phyloP scores from a whole-genome alignment of 37 sponge, comb jelly and placozoan genomes.

The Trichoplax adhaerens region DNA sequence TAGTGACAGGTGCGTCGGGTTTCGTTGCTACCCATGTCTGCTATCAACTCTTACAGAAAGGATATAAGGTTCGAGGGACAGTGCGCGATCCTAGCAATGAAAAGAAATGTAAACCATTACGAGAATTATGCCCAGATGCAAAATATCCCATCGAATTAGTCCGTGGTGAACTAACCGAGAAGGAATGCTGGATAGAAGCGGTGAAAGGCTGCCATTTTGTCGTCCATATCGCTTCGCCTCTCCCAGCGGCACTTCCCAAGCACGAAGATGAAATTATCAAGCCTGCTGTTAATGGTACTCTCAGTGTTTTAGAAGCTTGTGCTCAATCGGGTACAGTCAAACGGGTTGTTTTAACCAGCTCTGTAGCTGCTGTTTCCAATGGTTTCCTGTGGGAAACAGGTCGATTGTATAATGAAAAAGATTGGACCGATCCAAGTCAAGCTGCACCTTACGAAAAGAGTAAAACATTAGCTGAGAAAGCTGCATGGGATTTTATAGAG shows the following conservation, averaged over 20 bases:
- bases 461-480: slow-evolving; percentile 59
- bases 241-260: slow-evolving; percentile 14
- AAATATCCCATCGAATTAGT: slow-evolving; percentile 53
- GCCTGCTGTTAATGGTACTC: slow-evolving; percentile 62
- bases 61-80: slow-evolving; percentile 57
- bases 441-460: slow-evolving; percentile 51
- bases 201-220: slow-evolving; percentile 65
- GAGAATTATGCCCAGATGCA: slow-evolving; percentile 38
- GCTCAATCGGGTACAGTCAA: slow-evolving; percentile 50
- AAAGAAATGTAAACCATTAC: slow-evolving; percentile 26
- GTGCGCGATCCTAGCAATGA: slow-evolving; percentile 47
- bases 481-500: slow-evolving; percentile 67
- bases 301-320: slow-evolving; percentile 67
- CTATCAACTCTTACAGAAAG: slow-evolving; percentile 38
- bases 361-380: slow-evolving; percentile 53
- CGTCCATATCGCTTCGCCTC: slow-evolving; percentile 77
- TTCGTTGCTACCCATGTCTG: slow-evolving; percentile 59
- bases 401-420: slow-evolving; percentile 41
- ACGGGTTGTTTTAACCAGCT: slow-evolving; percentile 74
- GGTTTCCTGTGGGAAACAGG: too few relatives aligned
- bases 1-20: slow-evolving; percentile 87
- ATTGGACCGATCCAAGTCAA: slow-evolving; percentile 39
- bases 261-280: slow-evolving; percentile 19
- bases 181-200: slow-evolving; percentile 51
- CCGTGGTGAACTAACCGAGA: slow-evolving; percentile 54